Conservation (phyloP, 2,113 vertebrate genomes). For the Megaceryle torquata region DNA sequence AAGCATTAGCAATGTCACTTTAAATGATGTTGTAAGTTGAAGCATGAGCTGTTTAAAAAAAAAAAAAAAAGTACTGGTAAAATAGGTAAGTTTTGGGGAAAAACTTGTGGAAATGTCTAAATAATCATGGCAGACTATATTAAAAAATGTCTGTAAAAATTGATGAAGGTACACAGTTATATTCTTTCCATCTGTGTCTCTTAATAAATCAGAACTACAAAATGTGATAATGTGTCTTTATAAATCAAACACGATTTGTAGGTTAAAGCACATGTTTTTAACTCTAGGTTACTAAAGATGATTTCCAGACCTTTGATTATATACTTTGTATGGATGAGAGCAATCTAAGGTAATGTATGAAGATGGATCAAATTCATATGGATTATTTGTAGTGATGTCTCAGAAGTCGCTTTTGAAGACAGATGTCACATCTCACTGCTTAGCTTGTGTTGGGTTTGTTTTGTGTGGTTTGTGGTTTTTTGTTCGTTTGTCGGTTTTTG, state of each 20-base stretch:
- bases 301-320: conserved; percentile 89
- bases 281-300: conserved; percentile 89
- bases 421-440: neutral
- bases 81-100: neutral
- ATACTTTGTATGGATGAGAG: conserved; percentile 98
- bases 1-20: neutral
- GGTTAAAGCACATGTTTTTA: neutral
- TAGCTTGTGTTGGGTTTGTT: neutral
- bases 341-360: conserved; percentile 86
- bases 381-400: neutral
- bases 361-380: neutral
- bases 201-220: neutral
- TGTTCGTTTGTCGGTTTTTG: no score
- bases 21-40: neutral
- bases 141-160: neutral
- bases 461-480: neutral
- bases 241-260: neutral
- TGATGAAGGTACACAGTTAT: neutral
- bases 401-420: neutral
- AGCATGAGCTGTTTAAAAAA: neutral
- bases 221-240: neutral
- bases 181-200: neutral
- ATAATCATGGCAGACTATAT: neutral
- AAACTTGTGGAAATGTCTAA: neutral
- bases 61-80: neutral